Base-by-base conservation (phyloP, 2,888 invertebrate species). In the Scrobipalpa costella region DNA sequence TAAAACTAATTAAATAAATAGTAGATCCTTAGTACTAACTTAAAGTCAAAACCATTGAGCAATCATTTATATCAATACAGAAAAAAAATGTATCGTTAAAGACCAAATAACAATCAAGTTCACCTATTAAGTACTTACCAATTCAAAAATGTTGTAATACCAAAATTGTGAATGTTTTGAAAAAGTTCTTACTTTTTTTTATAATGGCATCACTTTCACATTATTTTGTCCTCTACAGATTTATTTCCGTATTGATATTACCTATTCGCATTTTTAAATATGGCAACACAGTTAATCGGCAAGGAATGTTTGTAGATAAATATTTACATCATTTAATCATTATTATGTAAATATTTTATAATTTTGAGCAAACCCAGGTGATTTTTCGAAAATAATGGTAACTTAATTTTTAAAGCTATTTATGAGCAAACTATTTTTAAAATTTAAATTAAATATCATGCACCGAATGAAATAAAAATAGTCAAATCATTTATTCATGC, bases 281-380 rank as follows among this genome's bases (percentile, higher is more conserved):
- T 62, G 64, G 64, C 64, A 64, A 62, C 61, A 57, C 34, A 47
- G 27, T 62, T 15, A 15, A 19, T 62, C 58, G 64, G 64, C 64
- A 64, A 61, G 61, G 47, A 19, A 19, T 2, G 2, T 50, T 49
- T 19, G 13, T 27, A 11, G n/a, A 52, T 27, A 50, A 50, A 47
- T 38, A 7, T 7, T 13, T 1, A 40, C 13, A 13, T 13, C 2
- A 13, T 13, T 40, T 13, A 9, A 13, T 13, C 40, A 40, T 11
- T 13, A 0, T 40, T 13, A 40, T 13, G 11, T 7, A 7, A 2
- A 6, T 13, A 52, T 13, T 9, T 50, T 27, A 27, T 27, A 19
- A n/a, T 9, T 21, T 52, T 52, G 50, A 52, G 50, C 50, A 52
- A 52, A n/a, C n/a, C n/a, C 44, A 44, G 44, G 44, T 44, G 44